These are phyloP conservation scores for Porites lutea DNA, from an alignment of 64 coral and sea anemone genomes.

Conservation along the genomic window DNA sequence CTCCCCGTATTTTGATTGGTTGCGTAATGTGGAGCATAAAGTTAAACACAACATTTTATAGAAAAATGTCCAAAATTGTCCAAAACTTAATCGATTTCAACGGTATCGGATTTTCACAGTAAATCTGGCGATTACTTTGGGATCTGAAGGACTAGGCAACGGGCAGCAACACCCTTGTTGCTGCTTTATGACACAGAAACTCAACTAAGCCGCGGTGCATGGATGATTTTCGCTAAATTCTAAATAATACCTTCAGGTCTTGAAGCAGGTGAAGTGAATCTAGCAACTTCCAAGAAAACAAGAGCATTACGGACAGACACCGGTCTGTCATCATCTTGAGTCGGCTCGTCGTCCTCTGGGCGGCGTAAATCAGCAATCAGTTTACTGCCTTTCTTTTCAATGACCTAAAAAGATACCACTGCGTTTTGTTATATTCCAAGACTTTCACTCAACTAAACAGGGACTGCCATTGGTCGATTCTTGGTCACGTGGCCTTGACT, in stretches of 20 bases:
- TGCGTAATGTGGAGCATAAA: too few relatives aligned
- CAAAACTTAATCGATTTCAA: too few relatives aligned
- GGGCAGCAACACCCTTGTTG: neutral
- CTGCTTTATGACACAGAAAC: neutral
- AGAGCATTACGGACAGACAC: constrained; percentile 93
- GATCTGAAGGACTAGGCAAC: too few relatives aligned
- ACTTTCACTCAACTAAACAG: too few relatives aligned
- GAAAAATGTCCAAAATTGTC: too few relatives aligned
- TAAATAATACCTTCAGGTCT: constrained; percentile 42
- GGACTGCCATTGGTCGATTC: too few relatives aligned
- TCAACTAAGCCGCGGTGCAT: neutral
- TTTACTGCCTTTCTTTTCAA: constrained; percentile 59
- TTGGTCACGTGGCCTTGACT: too few relatives aligned
- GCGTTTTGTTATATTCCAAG: neutral
- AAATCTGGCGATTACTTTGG: too few relatives aligned
- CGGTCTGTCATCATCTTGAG: constrained; percentile 93
- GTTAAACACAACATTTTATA: too few relatives aligned
- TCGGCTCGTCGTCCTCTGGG: constrained; percentile 91
- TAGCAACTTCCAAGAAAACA: constrained; percentile 95
- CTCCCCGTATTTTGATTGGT: too few relatives aligned
- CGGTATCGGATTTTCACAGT: too few relatives aligned
- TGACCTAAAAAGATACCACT: neutral
- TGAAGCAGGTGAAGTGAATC: constrained; percentile 85
- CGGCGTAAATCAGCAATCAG: constrained; percentile 83
- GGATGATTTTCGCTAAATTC: neutral